Evolutionary conservation across 2,113 vertebrate species (phyloP).

Genomic region (Empidonax alnorum): DNA sequence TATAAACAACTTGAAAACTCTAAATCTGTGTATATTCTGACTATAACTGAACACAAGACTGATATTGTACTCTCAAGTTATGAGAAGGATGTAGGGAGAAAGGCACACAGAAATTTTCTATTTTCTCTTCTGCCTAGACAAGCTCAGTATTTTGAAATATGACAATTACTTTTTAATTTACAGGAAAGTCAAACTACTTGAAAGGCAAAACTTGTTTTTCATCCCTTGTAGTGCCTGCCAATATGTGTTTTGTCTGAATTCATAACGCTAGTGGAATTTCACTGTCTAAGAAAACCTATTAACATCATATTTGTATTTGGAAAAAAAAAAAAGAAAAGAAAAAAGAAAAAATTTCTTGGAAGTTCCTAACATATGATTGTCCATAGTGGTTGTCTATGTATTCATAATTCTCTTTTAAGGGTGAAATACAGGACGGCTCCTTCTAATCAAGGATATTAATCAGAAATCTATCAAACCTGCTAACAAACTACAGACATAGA

Average conservation of each 20-base stretch:
- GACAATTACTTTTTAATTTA: neutral
- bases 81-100: neutral
- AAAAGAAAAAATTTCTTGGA: neutral
- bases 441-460: neutral
- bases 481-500: neutral
- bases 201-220: neutral
- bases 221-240: neutral
- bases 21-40: neutral
- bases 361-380: neutral
- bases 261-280: neutral
- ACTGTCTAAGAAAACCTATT: neutral
- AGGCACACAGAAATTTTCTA: neutral
- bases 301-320: neutral
- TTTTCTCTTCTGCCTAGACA: neutral
- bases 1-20: neutral
- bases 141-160: neutral
- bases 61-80: neutral
- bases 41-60: neutral
- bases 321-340: neutral
- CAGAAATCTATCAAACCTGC: neutral
- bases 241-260: neutral
- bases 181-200: neutral
- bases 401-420: neutral
- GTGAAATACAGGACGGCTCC: neutral
- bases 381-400: neutral